Base-by-base conservation (phyloP, 2,797 vertebrate species). In the Coilia nasus region DNA sequence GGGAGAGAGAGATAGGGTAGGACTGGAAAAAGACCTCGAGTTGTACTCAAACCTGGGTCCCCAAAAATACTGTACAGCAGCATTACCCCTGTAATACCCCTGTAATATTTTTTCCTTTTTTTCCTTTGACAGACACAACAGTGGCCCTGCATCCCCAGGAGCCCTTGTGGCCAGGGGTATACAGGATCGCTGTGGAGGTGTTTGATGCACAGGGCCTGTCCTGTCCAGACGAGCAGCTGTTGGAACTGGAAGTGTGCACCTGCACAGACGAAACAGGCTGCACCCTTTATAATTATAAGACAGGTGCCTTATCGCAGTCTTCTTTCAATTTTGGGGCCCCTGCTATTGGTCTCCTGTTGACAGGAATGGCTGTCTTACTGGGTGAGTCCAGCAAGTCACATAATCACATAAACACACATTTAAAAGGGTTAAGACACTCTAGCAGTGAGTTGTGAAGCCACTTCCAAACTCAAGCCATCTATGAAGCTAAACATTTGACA, bases 171-270 rank as follows among this genome's bases (percentile, higher is more conserved):
- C 92, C 91, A 0, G 95, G 95, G 0, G 0, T 80, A 9, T 94
- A 96, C 50, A 31, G 89, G 64, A 85, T 96, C 6, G 60, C 90
- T 35, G 17, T 96, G 67, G 90, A 92, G 81, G 91, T 96, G 11
- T 14, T 44, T 1, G 95, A 96, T 0, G 89, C 88, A 57, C 88
- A 95, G 56, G 94, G 93, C 86, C 71, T 93, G 21, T 89, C 92
- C 59, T 96, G 96, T 57, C 87, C 90, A 0, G 47, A 67, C 17
- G 83, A 83, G 0, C 91, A 95, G 81, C 71, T 88, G 10, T 91
- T 95, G 54, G 88, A 50, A 2, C 25, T 96, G 85, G 86, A 93
- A 0, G 93, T 95, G 80, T 96, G 96, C 62, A 92, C 86, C 15
- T 96, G 95, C 87, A 82, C 3, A 54, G 84, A 88, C 56, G 86